Percentiles rank a stretch among this genome's conserved stretches.
Evolutionary conservation across 2,113 vertebrate genomes (phyloP).

Genomic region (Pica pica): DNA sequence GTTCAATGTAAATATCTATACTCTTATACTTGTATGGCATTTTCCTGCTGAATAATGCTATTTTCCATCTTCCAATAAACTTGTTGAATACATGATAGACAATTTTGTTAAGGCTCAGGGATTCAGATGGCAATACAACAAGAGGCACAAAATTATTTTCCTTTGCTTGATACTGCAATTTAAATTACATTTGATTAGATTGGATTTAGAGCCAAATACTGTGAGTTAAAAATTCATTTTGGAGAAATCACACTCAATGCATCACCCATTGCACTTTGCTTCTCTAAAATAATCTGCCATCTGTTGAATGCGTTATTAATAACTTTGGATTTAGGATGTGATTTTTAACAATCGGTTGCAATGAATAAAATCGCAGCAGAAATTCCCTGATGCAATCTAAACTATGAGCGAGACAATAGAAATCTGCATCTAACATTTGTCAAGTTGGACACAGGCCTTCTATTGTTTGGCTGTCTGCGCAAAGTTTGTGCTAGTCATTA

Average conservation of each 20-base stretch:
- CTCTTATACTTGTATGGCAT: neutral
- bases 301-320: constrained; percentile 47
- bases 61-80: constrained; percentile 8
- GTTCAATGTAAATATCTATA: neutral
- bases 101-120: neutral
- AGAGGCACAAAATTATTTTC: constrained; percentile 14
- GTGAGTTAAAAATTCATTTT: constrained; percentile 28
- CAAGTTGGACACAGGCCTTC: constrained; percentile 23
- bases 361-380: constrained; percentile 33
- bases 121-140: neutral
- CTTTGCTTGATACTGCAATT: constrained; percentile 25
- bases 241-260: constrained; percentile 41
- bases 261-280: constrained; percentile 52
- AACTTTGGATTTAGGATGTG: constrained; percentile 51
- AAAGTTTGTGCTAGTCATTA: neutral
- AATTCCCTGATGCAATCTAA: constrained; percentile 31
- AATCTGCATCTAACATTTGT: constrained; percentile 6
- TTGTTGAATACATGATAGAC: neutral
- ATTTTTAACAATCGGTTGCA: constrained; percentile 47
- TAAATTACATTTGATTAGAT: constrained; percentile 50
- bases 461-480: constrained; percentile 47
- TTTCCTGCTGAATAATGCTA: neutral
- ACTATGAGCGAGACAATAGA: constrained; percentile 23
- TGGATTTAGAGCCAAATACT: constrained; percentile 30
- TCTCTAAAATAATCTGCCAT: constrained; percentile 56